Evolutionary conservation across 2,888 invertebrate species (phyloP).

Genomic region (Dryobota labecula): DNA sequence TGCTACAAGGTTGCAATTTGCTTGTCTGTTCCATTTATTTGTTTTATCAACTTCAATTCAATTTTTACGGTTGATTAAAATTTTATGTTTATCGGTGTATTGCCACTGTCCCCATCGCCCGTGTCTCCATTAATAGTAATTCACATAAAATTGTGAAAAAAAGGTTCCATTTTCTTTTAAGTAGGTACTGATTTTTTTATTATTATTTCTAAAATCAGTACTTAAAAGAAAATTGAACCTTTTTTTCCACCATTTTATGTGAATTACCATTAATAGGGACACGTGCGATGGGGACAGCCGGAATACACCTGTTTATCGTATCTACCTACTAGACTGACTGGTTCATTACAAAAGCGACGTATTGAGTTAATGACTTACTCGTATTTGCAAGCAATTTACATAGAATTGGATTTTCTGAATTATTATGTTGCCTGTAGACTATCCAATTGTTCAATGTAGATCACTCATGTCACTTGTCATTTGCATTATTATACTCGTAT

Average conservation of each 20-base stretch:
- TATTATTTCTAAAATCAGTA: too few species aligned
- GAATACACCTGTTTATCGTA: too few species aligned
- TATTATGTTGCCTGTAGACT: background rate
- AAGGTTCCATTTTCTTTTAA: too few species aligned
- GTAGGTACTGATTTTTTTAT: too few species aligned
- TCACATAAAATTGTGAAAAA: too few species aligned
- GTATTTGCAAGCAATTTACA: constrained; percentile 17
- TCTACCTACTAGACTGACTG: constrained; percentile 5
- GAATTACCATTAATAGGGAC: too few species aligned
- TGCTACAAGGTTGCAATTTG: constrained; percentile 40
- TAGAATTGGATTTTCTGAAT: constrained; percentile 14
- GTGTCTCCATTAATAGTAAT: too few species aligned
- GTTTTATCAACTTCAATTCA: constrained; percentile 22
- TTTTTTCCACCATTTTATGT: too few species aligned
- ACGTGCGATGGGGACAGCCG: too few species aligned
- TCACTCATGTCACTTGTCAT: background rate
- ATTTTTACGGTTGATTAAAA: constrained; percentile 39
- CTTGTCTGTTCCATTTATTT: constrained; percentile 11
- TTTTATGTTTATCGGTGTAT: constrained; percentile 19
- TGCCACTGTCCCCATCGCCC: too few species aligned
- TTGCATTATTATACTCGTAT: too few species aligned
- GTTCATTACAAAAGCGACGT: background rate
- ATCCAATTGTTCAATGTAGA: background rate
- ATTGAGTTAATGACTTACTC: constrained; percentile 16
- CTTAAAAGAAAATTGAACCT: too few species aligned